Base-by-base conservation (phyloP, 2,888 invertebrate species). In the Eupeodes latifasciatus region DNA sequence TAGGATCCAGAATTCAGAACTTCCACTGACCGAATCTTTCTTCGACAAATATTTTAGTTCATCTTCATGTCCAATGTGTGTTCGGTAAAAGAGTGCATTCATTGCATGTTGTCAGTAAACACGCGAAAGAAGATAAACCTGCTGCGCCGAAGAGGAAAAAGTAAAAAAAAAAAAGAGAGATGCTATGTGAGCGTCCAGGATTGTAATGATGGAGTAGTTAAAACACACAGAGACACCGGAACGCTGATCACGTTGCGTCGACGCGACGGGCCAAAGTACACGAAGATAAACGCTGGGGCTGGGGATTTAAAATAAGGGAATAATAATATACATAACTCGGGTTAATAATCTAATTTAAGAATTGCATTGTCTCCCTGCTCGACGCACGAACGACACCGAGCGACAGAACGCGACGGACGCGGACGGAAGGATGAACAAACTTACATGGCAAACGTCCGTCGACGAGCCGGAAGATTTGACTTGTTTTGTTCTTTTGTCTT, bases 91-190 rank as follows among this genome's bases (percentile, higher is more conserved):
- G 75, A 69, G 51, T 34, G 69, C 53, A 53, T 53, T 69, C 77
- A 85, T 85, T 78, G 85, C 85, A 82, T 77, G 85, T 85, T 78
- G 77, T 69, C 62, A 55, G 61, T n/a, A 55, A 74, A 85, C 85
- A 85, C 85, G 85, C 85, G 67, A 85, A 78, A 78, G 77, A 67
- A 78, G 77, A 85, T 75, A 85, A 76, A 59, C 81, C 62, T 71
- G 75, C 64, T 53, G 34, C 36, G 40, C 27, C 12, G 14, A 36
- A 40, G n/a, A 49, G 14, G 4, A 66, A 66, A 27, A 44, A n/a
- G n/a, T 9, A n/a, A 61, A 44, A 40, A 44, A 44, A 64, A 19
- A 44, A 6, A 64, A 64, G 12, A 69, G 69, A 69, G 53, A 53
- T 40, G 53, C 53, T 40, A 14, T 47, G 64, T 64, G 62, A 57